Percentiles rank a stretch among this genome's conserved stretches.
phyloP scores from a whole-genome alignment of 1,140 invertebrate genomes.

The Calycopis cecrops region DNA sequence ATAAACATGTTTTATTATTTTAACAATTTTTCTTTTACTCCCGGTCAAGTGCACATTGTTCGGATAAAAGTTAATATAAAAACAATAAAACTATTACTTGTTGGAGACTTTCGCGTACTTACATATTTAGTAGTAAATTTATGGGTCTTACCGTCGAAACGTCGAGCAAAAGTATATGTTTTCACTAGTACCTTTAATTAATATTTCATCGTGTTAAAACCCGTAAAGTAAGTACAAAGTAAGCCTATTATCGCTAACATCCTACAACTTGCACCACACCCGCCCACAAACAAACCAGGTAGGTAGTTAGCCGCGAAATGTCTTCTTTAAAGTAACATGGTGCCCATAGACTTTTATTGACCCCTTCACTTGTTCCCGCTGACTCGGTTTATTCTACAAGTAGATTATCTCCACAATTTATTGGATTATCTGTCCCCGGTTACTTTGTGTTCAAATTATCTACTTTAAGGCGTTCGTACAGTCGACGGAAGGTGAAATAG shows the following conservation, averaged over 20 bases:
- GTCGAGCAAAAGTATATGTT: too few species aligned
- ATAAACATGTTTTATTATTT: too few species aligned
- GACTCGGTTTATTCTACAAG: conserved; percentile 17
- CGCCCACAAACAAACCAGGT: conserved; percentile 44
- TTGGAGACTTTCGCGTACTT: too few species aligned
- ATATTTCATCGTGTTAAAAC: too few species aligned
- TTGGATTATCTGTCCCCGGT: conserved; percentile 10
- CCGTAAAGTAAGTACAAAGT: too few species aligned
- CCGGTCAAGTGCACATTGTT: too few species aligned
- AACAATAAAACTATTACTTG: too few species aligned
- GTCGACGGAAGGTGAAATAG: neutral
- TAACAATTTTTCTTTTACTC: too few species aligned
- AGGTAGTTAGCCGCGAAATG: conserved; percentile 46
- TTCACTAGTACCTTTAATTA: too few species aligned
- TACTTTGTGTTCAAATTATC: conserved; percentile 14
- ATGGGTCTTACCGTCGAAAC: too few species aligned
- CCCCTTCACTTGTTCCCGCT: conserved; percentile 19
- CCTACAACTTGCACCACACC: conserved; percentile 27
- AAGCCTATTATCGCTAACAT: neutral
- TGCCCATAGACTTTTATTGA: conserved; percentile 31
- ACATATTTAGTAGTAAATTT: too few species aligned
- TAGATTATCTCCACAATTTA: conserved; percentile 19
- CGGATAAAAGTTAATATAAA: too few species aligned
- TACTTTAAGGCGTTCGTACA: conserved; percentile 6
- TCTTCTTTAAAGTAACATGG: conserved; percentile 52